Percentiles rank a stretch among this genome's conserved stretches.
phyloP scores from a whole-genome alignment of 2,888 invertebrate genomes.

The Bombyx huttoni region DNA sequence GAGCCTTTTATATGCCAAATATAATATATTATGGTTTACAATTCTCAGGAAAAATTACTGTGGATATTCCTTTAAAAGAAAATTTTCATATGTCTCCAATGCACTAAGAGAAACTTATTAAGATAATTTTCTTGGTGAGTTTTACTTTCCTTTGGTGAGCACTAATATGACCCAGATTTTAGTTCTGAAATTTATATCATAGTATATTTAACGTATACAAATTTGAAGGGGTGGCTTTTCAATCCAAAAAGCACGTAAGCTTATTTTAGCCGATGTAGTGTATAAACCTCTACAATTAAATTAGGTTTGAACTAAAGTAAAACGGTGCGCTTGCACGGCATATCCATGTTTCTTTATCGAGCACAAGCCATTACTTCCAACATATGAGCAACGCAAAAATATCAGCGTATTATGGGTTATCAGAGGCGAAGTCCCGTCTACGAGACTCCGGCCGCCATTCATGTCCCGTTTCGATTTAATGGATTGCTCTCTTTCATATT shows the following conservation, averaged over 20 bases:
- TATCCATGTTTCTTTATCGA: conserved; percentile 32
- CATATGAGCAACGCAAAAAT: conserved; percentile 72
- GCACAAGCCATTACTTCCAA: conserved; percentile 69
- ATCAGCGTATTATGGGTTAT: conserved; percentile 71
- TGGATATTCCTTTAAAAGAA: conserved; percentile 27
- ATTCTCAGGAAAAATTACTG: conserved; percentile 38
- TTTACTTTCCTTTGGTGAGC: too few species aligned
- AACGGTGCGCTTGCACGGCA: conserved; percentile 3
- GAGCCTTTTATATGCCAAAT: conserved; percentile 73
- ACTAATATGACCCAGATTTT: too few species aligned
- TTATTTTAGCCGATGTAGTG: too few species aligned
- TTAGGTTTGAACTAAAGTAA: too few species aligned
- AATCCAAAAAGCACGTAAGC: too few species aligned
- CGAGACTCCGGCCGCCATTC: conserved; percentile 49
- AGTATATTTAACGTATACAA: too few species aligned
- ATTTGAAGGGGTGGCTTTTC: too few species aligned
- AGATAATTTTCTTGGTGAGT: too few species aligned
- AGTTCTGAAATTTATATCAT: too few species aligned
- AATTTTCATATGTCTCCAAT: too few species aligned
- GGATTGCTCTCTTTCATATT: conserved; percentile 70
- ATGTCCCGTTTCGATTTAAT: conserved; percentile 56
- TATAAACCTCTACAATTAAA: too few species aligned
- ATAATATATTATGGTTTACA: conserved; percentile 73
- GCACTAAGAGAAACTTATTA: too few species aligned
- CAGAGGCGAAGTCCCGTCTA: conserved; percentile 61